These are phyloP conservation scores for Holotrichia oblita DNA, from an alignment of 1,140 invertebrate genomes.

Conservation along the genomic window DNA sequence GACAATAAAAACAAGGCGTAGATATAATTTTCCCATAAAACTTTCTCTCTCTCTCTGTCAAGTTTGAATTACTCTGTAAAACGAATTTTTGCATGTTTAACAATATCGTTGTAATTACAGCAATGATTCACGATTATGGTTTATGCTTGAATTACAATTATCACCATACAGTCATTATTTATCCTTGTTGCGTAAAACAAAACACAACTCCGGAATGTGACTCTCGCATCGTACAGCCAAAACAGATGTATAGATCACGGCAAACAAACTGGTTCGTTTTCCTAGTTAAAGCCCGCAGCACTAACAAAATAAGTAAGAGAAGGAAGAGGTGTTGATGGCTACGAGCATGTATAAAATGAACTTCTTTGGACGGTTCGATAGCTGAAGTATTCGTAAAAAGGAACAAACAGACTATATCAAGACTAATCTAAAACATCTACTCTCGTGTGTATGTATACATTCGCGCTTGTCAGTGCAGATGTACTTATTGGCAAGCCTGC, in stretches of 20 bases:
- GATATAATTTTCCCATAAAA: too few species aligned
- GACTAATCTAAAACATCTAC: neutral
- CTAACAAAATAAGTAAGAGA: neutral
- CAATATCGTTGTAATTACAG: too few species aligned
- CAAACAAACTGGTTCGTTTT: neutral
- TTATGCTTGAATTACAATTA: neutral
- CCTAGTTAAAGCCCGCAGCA: neutral
- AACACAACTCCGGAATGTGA: constrained; percentile 1
- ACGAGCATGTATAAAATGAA: neutral
- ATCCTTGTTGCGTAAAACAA: neutral
- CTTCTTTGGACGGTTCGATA: neutral
- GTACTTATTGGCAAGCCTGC: constrained; percentile 9
- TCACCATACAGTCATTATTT: neutral
- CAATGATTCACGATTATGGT: neutral
- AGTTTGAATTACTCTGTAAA: too few species aligned
- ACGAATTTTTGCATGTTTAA: too few species aligned
- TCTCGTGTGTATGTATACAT: neutral
- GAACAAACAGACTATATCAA: neutral
- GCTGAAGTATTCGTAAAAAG: neutral
- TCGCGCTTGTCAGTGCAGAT: neutral
- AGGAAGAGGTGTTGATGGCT: neutral
- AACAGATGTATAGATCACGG: neutral
- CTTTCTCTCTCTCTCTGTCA: too few species aligned
- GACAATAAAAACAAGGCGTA: too few species aligned
- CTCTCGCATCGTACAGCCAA: neutral